A percentile compares a stretch with the other conserved stretches of the same genome.
Evolutionary conservation across 2,113 vertebrate genomes (phyloP).

Genomic region (Seriola quinqueradiata): DNA sequence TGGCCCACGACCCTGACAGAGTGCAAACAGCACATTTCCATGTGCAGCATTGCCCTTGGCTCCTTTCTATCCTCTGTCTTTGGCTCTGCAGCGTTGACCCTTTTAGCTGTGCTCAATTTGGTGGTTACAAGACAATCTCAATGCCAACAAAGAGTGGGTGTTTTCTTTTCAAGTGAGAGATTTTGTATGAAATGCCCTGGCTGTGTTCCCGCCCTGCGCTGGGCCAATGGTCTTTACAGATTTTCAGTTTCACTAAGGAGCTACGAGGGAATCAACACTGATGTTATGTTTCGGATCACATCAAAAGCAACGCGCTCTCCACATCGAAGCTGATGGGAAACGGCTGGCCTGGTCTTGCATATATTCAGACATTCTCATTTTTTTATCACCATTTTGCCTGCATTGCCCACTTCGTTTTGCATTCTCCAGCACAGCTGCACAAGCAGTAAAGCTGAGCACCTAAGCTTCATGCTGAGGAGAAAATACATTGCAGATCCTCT

Average conservation of each 20-base stretch:
- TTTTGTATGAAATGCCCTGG: slow-evolving; percentile 51
- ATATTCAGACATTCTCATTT: slow-evolving; percentile 29
- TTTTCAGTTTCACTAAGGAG: slow-evolving; percentile 52
- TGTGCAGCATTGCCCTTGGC: slow-evolving; percentile 31
- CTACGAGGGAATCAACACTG: slow-evolving; percentile 26
- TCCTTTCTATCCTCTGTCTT: slow-evolving; percentile 45
- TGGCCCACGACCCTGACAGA: slow-evolving; percentile 41
- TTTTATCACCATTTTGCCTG: slow-evolving; percentile 51
- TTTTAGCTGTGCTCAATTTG: slow-evolving; percentile 67
- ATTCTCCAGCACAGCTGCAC: slow-evolving; percentile 24
- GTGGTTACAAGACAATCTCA: slow-evolving; percentile 51
- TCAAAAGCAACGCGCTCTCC: slow-evolving; percentile 57
- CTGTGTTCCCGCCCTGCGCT: slow-evolving; percentile 35
- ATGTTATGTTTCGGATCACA: slow-evolving; percentile 55
- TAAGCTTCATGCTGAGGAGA: slow-evolving; percentile 10
- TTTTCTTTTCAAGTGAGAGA: slow-evolving; percentile 68
- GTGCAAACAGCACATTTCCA: slow-evolving; percentile 53
- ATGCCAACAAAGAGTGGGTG: slow-evolving; percentile 68
- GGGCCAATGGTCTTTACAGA: slow-evolving; percentile 53
- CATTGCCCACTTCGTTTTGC: slow-evolving; percentile 55
- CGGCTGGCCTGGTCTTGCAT: slow-evolving; percentile 1
- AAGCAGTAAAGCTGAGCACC: slow-evolving; percentile 3
- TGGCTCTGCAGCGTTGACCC: slow-evolving; percentile 46
- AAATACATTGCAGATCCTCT: slow-evolving; percentile 10
- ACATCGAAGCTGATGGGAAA: slow-evolving; percentile 35